A percentile compares a stretch with the other conserved stretches of the same genome.
Conservation (phyloP, 2,888 invertebrate species). For the Papilio protenor region DNA sequence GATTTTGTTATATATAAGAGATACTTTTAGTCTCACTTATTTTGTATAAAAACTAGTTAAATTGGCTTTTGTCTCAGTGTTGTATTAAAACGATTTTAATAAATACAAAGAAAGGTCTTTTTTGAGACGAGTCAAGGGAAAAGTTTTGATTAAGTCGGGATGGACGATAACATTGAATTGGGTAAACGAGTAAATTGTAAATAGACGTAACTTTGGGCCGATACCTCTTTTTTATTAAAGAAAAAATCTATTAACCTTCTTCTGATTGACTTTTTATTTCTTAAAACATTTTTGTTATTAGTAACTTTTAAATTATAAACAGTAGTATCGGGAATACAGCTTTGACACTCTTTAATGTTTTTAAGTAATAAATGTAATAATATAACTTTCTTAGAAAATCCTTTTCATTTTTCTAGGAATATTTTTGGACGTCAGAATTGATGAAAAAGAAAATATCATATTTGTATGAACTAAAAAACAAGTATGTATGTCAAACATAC, state of each 20-base stretch:
- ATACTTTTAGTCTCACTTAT: not conserved
- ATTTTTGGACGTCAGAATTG: not conserved
- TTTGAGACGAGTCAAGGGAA: constrained; percentile 23
- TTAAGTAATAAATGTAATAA: not conserved
- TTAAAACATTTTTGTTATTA: not conserved
- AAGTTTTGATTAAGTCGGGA: constrained; percentile 43
- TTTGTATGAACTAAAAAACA: not conserved
- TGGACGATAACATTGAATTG: constrained; percentile 40
- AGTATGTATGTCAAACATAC: not conserved
- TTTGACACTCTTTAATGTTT: not conserved
- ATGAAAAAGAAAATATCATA: too few relatives aligned
- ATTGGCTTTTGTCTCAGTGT: not conserved
- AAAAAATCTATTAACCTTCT: constrained; percentile 37
- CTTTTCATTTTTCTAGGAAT: not conserved
- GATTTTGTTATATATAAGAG: too few relatives aligned
- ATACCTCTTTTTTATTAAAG: constrained; percentile 21
- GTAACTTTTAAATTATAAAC: not conserved
- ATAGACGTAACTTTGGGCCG: constrained; percentile 30
- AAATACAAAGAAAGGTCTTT: not conserved
- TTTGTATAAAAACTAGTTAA: not conserved
- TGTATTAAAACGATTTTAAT: not conserved
- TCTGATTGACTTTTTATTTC: constrained; percentile 7
- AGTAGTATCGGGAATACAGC: not conserved
- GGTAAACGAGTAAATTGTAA: constrained; percentile 36
- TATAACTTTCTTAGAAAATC: not conserved